Base-by-base conservation (phyloP, 1,140 invertebrate species). In the Leptestheria dahalacensis region DNA sequence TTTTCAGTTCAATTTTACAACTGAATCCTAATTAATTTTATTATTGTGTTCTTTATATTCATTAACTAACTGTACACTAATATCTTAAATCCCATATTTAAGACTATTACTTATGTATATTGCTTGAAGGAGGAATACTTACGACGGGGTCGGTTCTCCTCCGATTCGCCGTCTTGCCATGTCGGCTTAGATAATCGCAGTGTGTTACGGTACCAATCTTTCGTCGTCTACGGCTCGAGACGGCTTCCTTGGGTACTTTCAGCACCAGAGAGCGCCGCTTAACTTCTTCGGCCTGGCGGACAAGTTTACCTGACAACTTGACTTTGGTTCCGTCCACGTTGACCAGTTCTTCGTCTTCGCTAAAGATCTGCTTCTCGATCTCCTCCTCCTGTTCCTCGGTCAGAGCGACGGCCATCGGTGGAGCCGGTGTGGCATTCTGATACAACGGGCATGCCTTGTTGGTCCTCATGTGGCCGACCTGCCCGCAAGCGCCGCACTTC, bases 381-480 rank as follows among this genome's bases (percentile, higher is more conserved):
- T 88, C 84, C 66, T 89, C 86, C 65, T 91, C 87, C 68, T 86
- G 79, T 65, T 88, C 84, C 66, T 88, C 84, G 0, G 81, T 84
- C 74, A 88, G 78, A 0, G 85, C 81, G 1, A 86, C 82, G 67
- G 79, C 84, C n/a, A 84, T 76, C 1, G 83, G 77, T n/a, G 78
- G 74, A 0, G 79, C 69, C 23, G 60, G 65, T 64, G 73, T 80
- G 60, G 74, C 74, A 62, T 81, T 82, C 33, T 89, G 86, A 70
- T 96, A 97, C 47, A 93, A 71, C 0, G 94, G 94, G 74, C 95
- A 97, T 1, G 92, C 88, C 70, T 95, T 95, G 71, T 98, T 98
- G 0, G 95, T 98, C 51, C 92, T 73, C 84, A 86, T 86, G 67
- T 86, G 84, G 48, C 84, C 84, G 48, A 80, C 77, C 67, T 91